Evolutionary conservation across 2,888 invertebrate genomes (phyloP).

Genomic region (Lypha dubia): DNA sequence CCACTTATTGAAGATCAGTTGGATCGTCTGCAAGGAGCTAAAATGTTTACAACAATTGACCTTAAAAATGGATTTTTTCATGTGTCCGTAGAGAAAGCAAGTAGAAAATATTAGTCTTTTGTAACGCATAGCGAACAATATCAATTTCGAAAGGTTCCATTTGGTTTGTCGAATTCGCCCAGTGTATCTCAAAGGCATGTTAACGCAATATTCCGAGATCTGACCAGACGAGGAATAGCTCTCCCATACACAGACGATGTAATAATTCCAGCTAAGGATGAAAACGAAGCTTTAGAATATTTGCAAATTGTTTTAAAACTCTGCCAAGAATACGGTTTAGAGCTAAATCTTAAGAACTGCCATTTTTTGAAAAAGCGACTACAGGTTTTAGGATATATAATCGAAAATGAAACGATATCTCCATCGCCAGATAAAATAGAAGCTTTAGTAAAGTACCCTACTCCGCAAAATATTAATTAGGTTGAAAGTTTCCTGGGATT

Average conservation of each 20-base stretch:
- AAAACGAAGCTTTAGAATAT: slow-evolving; percentile 44
- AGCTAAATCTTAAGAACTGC: slow-evolving; percentile 70
- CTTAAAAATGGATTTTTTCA: slow-evolving; percentile 73
- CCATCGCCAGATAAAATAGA: slow-evolving; percentile 74
- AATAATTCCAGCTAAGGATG: slow-evolving; percentile 71
- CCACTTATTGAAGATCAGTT: slow-evolving; percentile 78
- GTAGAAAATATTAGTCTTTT: slow-evolving; percentile 78
- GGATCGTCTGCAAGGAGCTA: slow-evolving; percentile 75
- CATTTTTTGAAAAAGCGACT: slow-evolving; percentile 66
- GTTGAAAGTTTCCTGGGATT: slow-evolving; percentile 77
- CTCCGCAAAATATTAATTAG: slow-evolving; percentile 74
- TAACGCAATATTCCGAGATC: slow-evolving; percentile 68
- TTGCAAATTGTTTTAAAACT: slow-evolving; percentile 59
- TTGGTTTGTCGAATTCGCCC: slow-evolving; percentile 80
- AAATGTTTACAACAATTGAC: slow-evolving; percentile 76
- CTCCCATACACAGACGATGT: slow-evolving; percentile 76
- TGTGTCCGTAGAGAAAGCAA: too few species aligned
- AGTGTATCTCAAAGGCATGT: slow-evolving; percentile 75
- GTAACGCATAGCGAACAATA: slow-evolving; percentile 76
- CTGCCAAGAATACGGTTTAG: slow-evolving; percentile 61
- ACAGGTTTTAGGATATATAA: slow-evolving; percentile 69
- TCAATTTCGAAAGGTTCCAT: slow-evolving; percentile 77
- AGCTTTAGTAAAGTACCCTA: slow-evolving; percentile 74
- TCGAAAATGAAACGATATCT: slow-evolving; percentile 68
- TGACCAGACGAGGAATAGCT: slow-evolving; percentile 55